Evolutionary conservation across 2,797 vertebrate genomes (phyloP).

Genomic region (Peromyscus melanophrys): DNA sequence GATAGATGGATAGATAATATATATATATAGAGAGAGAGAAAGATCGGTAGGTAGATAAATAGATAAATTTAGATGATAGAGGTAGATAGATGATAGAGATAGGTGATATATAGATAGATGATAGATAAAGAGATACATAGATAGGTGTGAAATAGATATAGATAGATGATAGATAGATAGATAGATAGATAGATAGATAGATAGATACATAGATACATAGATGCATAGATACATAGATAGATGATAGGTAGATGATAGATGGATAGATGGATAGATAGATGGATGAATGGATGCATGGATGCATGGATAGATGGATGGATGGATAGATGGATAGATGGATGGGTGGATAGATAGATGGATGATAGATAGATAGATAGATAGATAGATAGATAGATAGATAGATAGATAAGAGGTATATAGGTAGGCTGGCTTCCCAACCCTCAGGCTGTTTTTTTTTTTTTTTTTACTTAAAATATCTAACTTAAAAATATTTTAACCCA

Average conservation of each 20-base stretch:
- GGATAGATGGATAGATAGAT: not conserved
- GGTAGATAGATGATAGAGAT: not conserved
- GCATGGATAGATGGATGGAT: too few species aligned
- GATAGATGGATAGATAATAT: not conserved
- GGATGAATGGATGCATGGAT: not conserved
- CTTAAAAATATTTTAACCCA: not conserved
- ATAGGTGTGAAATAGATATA: not conserved
- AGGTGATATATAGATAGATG: not conserved
- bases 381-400: not conserved
- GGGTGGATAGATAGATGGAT: not conserved
- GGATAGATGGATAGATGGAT: not conserved
- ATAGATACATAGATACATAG: too few species aligned
- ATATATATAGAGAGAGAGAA: not conserved
- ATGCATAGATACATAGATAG: not conserved
- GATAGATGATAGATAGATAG: too few species aligned
- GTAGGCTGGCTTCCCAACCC: not conserved
- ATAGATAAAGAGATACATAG: not conserved
- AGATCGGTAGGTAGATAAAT: not conserved
- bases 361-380: not conserved
- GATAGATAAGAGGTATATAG: too few species aligned
- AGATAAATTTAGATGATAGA: too few species aligned
- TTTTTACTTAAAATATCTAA: not conserved
- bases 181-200: not conserved
- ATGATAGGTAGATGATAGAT: not conserved
- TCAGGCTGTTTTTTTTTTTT: too few species aligned